phyloP scores from a whole-genome alignment of 2,888 invertebrate species.

The Parnassius apollo region DNA sequence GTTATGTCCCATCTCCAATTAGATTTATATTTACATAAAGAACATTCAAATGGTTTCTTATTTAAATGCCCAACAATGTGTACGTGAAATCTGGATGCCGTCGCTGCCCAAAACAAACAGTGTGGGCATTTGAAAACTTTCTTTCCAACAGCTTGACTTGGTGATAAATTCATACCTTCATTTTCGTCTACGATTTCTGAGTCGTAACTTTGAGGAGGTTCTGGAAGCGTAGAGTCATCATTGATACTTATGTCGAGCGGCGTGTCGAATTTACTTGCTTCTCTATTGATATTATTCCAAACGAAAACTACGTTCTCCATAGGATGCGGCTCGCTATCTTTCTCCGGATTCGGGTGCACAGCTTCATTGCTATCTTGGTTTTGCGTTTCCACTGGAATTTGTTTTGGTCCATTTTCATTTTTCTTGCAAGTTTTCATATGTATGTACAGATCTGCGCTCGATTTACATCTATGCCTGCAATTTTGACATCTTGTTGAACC shows the following conservation, averaged over 20 bases:
- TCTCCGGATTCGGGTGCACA: slow-evolving; percentile 50
- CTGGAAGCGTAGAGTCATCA: slow-evolving; percentile 70
- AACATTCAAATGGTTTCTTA: slow-evolving; percentile 97
- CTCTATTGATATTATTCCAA: slow-evolving; percentile 86
- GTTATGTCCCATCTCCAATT: slow-evolving; percentile 99
- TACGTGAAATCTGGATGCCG: slow-evolving; percentile 95
- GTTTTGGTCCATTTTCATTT: slow-evolving; percentile 54
- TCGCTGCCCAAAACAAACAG: slow-evolving; percentile 95
- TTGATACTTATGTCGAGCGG: slow-evolving; percentile 71
- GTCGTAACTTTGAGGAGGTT: slow-evolving; percentile 57
- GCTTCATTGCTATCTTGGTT: slow-evolving; percentile 59
- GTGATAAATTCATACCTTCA: slow-evolving; percentile 83
- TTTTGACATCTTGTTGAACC: slow-evolving; percentile 91
- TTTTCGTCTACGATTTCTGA: slow-evolving; percentile 63
- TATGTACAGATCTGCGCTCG: slow-evolving; percentile 87
- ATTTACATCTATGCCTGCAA: slow-evolving; percentile 93
- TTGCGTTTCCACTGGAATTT: slow-evolving; percentile 52
- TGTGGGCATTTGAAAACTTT: slow-evolving; percentile 96
- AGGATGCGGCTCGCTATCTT: slow-evolving; percentile 82
- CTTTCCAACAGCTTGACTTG: slow-evolving; percentile 83
- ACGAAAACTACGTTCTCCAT: slow-evolving; percentile 92
- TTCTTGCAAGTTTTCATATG: slow-evolving; percentile 88
- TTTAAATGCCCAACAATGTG: slow-evolving; percentile 96
- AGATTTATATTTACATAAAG: slow-evolving; percentile 94
- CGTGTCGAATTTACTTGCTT: slow-evolving; percentile 60